Base-by-base conservation (phyloP, 1,140 invertebrate genomes). In the Drosophila seguyi region DNA sequence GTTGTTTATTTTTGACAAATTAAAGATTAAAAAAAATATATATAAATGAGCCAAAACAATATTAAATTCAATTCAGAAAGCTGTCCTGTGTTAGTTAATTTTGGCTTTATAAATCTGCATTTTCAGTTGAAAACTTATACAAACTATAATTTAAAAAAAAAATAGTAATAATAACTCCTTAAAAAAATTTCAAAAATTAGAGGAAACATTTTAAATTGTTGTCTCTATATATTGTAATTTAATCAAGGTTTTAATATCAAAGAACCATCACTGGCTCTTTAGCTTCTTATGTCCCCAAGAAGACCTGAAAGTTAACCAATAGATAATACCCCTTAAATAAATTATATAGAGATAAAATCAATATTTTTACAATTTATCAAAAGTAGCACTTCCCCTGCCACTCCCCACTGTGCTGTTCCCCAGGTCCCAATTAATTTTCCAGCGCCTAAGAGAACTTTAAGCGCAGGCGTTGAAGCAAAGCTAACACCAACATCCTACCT, bases 371-470 rank as follows among this genome's bases (percentile, higher is more conserved):
- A 20, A 1, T 18, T 18, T 5, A 18, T 18, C 18, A 44, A 11
- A 13, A 1, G 11, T 0, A 13, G 11, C 11, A 6, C 18, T 13
- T 20, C 20, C 44, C 44, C 0, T 1, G 44, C 3, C 20, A 10
- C 25, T 48, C 4, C 6, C 52, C 67, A 71, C 66, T 38, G 45
- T 59, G 27, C 20, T 25, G 56, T 16, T 25, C 41, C 25, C 25
- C 67, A 88, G 72, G 77, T 87, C 84, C 84, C 84, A 87, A 88
- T 87, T 87, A 87, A 87, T 87, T 87, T 80, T 67, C 80, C 71
- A 74, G 84, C 84, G 80, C 84, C 84, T 88, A 88, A 84, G 77
- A 84, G 77, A 87, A 84, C 84, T 88, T 83, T 67, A 87, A 80
- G 80, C 84, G 67, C 68, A 88, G 72, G 80, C 84, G 76, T 83